Evolutionary conservation across 1,140 invertebrate species (phyloP).

Genomic region (Drosophila pallidifrons): DNA sequence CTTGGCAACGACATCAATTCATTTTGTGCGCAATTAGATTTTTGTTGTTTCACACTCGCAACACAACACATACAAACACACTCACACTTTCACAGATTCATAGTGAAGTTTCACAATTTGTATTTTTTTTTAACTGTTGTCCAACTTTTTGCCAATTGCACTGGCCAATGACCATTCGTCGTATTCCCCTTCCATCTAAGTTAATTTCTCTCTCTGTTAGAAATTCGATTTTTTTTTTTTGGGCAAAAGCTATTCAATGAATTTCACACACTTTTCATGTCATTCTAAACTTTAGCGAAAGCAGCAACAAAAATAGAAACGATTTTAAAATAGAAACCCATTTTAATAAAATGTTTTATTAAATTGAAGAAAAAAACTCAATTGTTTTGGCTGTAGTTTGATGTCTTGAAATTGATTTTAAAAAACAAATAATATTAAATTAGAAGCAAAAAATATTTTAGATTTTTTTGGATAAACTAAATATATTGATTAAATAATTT

Average conservation of each 20-base stretch:
- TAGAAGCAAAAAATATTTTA: no score
- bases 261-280: conserved; percentile 52
- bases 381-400: no score
- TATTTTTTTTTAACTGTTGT: conserved; percentile 47
- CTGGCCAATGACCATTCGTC: conserved; percentile 52
- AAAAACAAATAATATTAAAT: no score
- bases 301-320: conserved; percentile 17
- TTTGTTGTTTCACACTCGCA: conserved; percentile 54
- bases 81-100: conserved; percentile 5
- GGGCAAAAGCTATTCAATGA: conserved; percentile 52
- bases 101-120: conserved; percentile 48
- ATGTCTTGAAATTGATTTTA: no score
- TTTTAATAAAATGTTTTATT: no score
- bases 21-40: conserved; percentile 80
- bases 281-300: conserved; percentile 68
- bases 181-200: not conserved
- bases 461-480: no score
- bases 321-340: not conserved
- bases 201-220: not conserved
- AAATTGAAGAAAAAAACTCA: no score
- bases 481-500: no score
- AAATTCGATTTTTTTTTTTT: not conserved
- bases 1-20: conserved; percentile 83
- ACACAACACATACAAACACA: conserved; percentile 37
- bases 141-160: conserved; percentile 68